Evolutionary conservation across 2,113 vertebrate genomes (phyloP).

Genomic region (Salvelinus alpinus): DNA sequence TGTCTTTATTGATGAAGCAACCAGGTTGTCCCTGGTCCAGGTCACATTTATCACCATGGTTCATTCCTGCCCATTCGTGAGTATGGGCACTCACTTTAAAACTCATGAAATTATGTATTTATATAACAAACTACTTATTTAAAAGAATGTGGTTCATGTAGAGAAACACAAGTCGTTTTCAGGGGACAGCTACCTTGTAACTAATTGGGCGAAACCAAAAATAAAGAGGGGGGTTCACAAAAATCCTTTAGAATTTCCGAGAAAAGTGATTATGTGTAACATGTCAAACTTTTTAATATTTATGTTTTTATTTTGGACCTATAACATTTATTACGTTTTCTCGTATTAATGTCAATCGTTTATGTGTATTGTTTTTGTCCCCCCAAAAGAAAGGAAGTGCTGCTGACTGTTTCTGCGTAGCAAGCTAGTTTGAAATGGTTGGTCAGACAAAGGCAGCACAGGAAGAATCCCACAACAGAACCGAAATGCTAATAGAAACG

Average conservation of each 20-base stretch:
- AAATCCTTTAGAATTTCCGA: background rate
- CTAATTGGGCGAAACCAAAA: background rate
- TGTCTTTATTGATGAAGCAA: too few relatives aligned
- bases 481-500: background rate
- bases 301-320: background rate
- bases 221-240: background rate
- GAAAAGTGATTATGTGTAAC: too few relatives aligned
- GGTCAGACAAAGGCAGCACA: conserved; percentile 1
- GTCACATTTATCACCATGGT: too few relatives aligned
- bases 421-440: too few relatives aligned
- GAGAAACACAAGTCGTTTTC: background rate
- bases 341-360: background rate
- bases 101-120: too few relatives aligned
- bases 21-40: too few relatives aligned
- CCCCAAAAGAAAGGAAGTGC: background rate
- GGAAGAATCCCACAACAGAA: background rate
- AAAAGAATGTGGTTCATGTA: background rate
- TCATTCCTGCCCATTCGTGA: too few relatives aligned
- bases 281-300: too few relatives aligned
- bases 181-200: too few relatives aligned
- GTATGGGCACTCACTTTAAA: too few relatives aligned
- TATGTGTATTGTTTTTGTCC: background rate
- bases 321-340: background rate
- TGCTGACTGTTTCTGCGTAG: background rate
- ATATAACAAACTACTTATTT: too few relatives aligned